phyloP scores from a whole-genome alignment of 2,113 vertebrate genomes.

The Psophia crepitans region DNA sequence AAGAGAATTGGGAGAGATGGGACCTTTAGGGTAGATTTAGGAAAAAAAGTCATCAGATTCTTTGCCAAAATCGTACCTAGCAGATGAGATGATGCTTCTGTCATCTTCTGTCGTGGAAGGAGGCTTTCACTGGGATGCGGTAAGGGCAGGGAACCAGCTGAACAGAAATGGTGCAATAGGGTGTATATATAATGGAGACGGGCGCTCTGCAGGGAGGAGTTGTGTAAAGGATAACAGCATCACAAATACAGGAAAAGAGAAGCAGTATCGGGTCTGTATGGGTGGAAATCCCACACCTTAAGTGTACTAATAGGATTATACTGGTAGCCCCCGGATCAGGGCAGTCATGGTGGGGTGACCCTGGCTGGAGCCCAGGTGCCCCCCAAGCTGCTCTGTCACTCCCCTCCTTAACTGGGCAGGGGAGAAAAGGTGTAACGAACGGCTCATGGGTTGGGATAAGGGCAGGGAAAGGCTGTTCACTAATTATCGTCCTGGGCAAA shows the following conservation, averaged over 20 bases:
- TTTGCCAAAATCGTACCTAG: background rate
- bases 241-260: background rate
- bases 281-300: background rate
- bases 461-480: too few relatives aligned
- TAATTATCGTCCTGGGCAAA: too few relatives aligned
- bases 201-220: background rate
- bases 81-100: background rate
- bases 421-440: too few relatives aligned
- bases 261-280: background rate
- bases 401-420: too few relatives aligned
- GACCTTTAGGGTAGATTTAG: background rate
- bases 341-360: too few relatives aligned
- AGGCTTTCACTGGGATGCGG: background rate
- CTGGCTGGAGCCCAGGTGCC: too few relatives aligned
- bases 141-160: background rate
- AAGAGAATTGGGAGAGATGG: background rate
- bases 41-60: background rate
- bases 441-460: too few relatives aligned
- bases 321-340: background rate
- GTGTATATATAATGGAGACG: background rate
- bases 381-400: too few relatives aligned
- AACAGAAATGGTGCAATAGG: background rate
- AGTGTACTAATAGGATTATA: background rate
- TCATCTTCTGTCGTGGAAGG: background rate
- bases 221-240: background rate